Evolutionary conservation across 2,888 invertebrate genomes (phyloP), one percentile per base, ranked within the genome.

Genomic region (Cryptocephalus moraei): DNA sequence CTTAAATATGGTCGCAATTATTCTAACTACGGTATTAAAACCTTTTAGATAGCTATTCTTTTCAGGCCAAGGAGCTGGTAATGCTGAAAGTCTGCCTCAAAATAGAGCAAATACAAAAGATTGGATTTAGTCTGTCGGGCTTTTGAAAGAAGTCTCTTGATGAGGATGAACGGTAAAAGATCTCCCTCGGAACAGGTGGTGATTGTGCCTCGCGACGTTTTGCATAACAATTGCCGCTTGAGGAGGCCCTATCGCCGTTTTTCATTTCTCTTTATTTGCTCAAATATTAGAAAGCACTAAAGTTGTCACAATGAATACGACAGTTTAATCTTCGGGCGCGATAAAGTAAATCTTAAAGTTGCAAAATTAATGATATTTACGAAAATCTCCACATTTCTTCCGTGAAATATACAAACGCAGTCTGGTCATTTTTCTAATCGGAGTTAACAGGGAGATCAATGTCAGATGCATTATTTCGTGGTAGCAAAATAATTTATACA

Each of bases 1-100:
- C 68, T 70, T 69, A 69, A 70, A 69, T 70, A 69, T 70, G 65
- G 68, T 63, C 65, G 70, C 70, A 71, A 71, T 71, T 71, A 71
- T 71, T 70, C 70, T 70, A 70, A 71, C 69, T 71, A 69, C 67
- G 63, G 68, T 63, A 67, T 69, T 69, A 69, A 68, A 68, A 68
- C 70, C 69, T 68, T 70, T 68, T 67, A 69, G 69, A 69, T 69
- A 64, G 68, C 68, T 66, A 69, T 70, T 69, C 70, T 69, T 71
- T 71, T 68, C 69, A 66, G 66, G 61, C 67, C 67, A 67, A 65
- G 66, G 62, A 65, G 61, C 62, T 64, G 60, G 66, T 68, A 68
- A 68, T 67, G 61, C 66, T 59, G 59, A 59, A 60, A 59, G 60
- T 61, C 60, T 60, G 61, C 62, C 64, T 56, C 63, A 66, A 69